These are phyloP conservation scores for Sphaerodactylus townsendi DNA, from an alignment of 2,113 vertebrate species.

Conservation along the genomic window DNA sequence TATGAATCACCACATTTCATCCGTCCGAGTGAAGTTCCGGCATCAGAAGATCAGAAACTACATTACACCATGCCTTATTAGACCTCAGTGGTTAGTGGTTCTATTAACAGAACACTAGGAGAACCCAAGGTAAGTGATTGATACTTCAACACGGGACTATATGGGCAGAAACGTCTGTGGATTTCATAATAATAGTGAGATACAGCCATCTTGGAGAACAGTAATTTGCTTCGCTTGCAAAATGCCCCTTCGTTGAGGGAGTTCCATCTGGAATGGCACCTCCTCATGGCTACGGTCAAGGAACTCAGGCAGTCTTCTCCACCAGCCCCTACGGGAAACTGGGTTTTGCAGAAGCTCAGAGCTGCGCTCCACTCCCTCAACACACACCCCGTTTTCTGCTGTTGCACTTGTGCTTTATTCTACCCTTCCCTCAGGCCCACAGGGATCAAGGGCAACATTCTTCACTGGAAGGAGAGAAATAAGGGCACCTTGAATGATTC, in stretches of 20 bases:
- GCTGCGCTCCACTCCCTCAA: too few species aligned
- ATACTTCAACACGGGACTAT: not conserved
- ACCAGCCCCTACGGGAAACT: not conserved
- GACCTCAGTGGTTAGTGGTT: not conserved
- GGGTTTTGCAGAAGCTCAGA: too few species aligned
- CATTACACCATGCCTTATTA: not conserved
- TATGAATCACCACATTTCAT: not conserved
- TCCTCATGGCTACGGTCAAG: not conserved
- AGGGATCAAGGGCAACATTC: too few species aligned
- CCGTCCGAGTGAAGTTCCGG: not conserved
- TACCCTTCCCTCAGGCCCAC: too few species aligned
- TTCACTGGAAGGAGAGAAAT: too few species aligned
- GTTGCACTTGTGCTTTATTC: too few species aligned
- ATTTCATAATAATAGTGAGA: not conserved
- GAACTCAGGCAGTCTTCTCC: not conserved
- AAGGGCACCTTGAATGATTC: too few species aligned
- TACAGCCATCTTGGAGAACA: not conserved
- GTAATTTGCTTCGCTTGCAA: not conserved
- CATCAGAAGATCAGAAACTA: not conserved
- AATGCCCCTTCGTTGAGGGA: not conserved
- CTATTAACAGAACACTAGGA: not conserved
- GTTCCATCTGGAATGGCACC: not conserved
- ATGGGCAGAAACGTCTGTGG: constrained; percentile 14
- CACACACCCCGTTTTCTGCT: too few species aligned
- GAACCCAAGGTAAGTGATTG: not conserved